A percentile compares a stretch with the other conserved stretches of the same genome.
These are phyloP conservation scores for Hipposideros larvatus DNA, from an alignment of 2,797 vertebrate genomes.

Conservation along the genomic window DNA sequence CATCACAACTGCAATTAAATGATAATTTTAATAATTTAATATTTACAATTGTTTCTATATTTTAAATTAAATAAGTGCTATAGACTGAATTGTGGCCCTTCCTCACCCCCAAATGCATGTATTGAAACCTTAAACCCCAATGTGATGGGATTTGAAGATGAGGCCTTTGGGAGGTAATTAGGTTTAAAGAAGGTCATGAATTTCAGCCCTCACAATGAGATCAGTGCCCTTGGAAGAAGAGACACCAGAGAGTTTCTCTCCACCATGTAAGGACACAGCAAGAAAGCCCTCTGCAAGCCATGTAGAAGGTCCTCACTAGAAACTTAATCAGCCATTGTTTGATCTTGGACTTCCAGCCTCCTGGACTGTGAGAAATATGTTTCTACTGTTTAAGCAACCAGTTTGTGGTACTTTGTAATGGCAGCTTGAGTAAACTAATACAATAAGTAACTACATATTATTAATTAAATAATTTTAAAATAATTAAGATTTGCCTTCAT, in stretches of 20 bases:
- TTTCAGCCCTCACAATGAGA: not conserved
- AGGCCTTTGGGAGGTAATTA: not conserved
- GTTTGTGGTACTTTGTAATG: not conserved
- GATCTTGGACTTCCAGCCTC: not conserved
- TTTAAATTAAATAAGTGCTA: not conserved
- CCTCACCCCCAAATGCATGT: not conserved
- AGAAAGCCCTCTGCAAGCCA: not conserved
- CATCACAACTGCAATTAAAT: not conserved
- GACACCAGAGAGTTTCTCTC: not conserved
- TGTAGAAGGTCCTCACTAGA: not conserved
- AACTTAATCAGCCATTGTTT: not conserved
- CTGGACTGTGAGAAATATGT: not conserved
- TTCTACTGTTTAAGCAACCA: not conserved
- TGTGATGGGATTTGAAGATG: not conserved
- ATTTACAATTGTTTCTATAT: not conserved
- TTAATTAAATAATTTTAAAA: not conserved
- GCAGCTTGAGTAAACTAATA: not conserved
- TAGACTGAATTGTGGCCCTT: not conserved
- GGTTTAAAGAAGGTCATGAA: not conserved
- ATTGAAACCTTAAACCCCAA: not conserved
- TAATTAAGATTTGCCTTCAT: not conserved
- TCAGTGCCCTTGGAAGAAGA: not conserved
- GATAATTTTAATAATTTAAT: constrained; percentile 22
- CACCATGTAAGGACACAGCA: not conserved
- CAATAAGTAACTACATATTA: not conserved